Conservation (phyloP, 2,113 vertebrate genomes). For the Girardinichthys multiradiatus region DNA sequence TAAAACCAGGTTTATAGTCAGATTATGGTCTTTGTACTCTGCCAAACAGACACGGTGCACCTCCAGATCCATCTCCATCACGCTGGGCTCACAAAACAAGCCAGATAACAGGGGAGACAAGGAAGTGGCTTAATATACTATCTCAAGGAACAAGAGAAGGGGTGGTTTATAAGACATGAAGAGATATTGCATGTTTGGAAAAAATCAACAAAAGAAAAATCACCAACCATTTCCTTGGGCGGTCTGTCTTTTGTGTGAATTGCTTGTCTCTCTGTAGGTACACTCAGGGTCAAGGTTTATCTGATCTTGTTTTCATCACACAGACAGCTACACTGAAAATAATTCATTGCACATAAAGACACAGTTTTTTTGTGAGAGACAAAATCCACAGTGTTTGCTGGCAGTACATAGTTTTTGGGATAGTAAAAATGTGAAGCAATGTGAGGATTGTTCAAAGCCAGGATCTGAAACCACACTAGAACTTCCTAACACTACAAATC, state of each 20-base stretch:
- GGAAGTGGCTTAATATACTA: neutral
- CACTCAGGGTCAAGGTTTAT: constrained; percentile 28
- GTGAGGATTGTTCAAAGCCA: neutral
- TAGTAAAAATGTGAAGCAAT: neutral
- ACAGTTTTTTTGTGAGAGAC: neutral
- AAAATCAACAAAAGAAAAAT: neutral
- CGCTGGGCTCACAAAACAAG: constrained; percentile 62
- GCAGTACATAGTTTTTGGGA: constrained; percentile 3
- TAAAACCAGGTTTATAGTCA: constrained; percentile 71
- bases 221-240: constrained; percentile 39
- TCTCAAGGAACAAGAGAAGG: neutral
- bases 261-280: neutral
- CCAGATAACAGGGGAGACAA: constrained; percentile 6
- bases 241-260: neutral
- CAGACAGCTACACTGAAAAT: neutral
- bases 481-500: neutral
- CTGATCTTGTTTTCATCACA: constrained; percentile 35
- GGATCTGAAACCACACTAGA: neutral
- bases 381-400: neutral
- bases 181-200: neutral
- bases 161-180: neutral
- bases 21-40: constrained; percentile 74
- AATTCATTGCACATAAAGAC: constrained; percentile 7
- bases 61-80: constrained; percentile 76
- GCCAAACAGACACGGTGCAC: constrained; percentile 59